Evolutionary conservation across 2,113 vertebrate genomes (phyloP).

Genomic region (Ochotona princeps): DNA sequence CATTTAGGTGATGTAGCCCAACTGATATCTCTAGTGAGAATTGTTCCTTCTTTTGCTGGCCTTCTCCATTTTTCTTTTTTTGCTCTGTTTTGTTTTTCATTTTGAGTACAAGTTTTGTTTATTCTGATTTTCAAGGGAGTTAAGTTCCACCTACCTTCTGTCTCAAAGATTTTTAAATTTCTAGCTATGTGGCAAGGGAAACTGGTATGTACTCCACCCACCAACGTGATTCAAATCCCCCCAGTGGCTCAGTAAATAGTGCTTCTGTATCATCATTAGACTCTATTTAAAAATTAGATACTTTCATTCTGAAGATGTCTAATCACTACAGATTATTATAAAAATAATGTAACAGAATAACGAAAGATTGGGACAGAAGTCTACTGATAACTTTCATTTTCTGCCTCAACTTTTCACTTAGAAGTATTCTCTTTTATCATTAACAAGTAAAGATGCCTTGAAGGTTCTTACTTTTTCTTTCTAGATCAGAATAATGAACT

Average conservation of each 20-base stretch:
- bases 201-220: too few relatives aligned
- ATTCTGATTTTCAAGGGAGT: background rate
- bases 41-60: background rate
- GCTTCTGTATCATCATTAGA: background rate
- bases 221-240: background rate
- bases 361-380: background rate
- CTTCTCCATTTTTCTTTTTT: background rate
- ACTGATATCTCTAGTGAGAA: background rate
- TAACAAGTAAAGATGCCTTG: constrained; percentile 42
- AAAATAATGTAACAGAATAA: background rate
- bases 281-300: background rate
- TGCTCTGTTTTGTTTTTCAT: too few relatives aligned
- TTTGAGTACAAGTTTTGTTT: too few relatives aligned
- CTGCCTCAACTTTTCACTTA: background rate
- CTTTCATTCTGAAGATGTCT: constrained; percentile 18
- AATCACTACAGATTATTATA: constrained; percentile 7
- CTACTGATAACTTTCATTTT: constrained; percentile 23
- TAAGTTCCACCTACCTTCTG: background rate
- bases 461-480: constrained; percentile 59
- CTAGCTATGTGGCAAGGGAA: background rate
- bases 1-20: fast-evolving
- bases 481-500: constrained; percentile 62
- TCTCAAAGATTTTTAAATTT: background rate
- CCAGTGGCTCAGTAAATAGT: background rate
- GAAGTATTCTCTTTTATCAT: constrained; percentile 65